phyloP scores from a whole-genome alignment of 2,797 vertebrate species.

The Manis javanica region DNA sequence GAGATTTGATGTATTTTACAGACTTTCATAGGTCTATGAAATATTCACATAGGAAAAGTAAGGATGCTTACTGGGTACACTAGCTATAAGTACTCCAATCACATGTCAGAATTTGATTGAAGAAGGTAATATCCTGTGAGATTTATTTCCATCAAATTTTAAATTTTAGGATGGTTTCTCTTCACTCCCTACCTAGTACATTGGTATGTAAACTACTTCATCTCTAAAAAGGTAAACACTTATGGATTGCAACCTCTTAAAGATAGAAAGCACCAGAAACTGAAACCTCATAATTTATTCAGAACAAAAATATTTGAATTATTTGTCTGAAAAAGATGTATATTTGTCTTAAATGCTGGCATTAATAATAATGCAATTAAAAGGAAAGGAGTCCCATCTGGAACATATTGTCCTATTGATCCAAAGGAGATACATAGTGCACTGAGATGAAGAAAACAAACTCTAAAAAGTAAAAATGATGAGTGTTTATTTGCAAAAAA shows the following conservation, averaged over 20 bases:
- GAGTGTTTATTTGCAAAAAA: neutral
- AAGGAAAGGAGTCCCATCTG: neutral
- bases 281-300: conserved; percentile 23
- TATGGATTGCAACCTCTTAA: neutral
- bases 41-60: neutral
- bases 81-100: neutral
- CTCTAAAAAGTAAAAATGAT: neutral
- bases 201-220: neutral
- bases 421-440: neutral
- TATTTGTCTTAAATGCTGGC: conserved; percentile 10
- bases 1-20: neutral
- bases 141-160: conserved; percentile 8
- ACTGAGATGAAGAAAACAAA: neutral
- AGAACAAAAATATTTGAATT: conserved; percentile 17
- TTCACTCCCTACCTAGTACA: neutral
- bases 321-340: neutral
- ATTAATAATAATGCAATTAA: neutral
- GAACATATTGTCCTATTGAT: neutral
- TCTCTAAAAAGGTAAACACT: neutral
- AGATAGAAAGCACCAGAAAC: neutral
- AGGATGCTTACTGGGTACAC: neutral
- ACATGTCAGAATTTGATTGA: neutral
- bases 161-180: neutral
- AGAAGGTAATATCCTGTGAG: neutral
- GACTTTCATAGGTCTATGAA: neutral